These are phyloP conservation scores for Trogon surrucura DNA, from an alignment of 2,113 vertebrate species.

Conservation along the genomic window DNA sequence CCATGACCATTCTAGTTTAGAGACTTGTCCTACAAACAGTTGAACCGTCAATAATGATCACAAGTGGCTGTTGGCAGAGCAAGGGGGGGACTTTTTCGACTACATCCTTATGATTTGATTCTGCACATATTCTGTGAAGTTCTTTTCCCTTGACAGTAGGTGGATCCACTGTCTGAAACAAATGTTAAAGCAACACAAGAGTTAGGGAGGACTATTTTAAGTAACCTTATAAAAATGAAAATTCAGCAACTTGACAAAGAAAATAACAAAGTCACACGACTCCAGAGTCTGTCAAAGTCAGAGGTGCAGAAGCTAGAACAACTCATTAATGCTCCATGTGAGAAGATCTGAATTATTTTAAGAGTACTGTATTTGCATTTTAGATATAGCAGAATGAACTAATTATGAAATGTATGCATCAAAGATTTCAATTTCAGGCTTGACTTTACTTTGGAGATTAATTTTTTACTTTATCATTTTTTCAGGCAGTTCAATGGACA, in stretches of 20 bases:
- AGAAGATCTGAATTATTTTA: slow-evolving; percentile 66
- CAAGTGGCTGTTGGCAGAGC: background rate
- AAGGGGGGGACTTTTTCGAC: rapidly evolving
- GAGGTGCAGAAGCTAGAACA: slow-evolving; percentile 27
- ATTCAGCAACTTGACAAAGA: background rate
- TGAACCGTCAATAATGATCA: background rate
- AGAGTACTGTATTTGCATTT: slow-evolving; percentile 73
- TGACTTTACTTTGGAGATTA: slow-evolving; percentile 85
- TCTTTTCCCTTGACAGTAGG: background rate
- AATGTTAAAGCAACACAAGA: background rate
- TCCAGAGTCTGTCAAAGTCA: background rate
- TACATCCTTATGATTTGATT: background rate
- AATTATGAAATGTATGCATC: slow-evolving; percentile 87
- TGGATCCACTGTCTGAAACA: background rate
- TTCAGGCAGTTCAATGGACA: slow-evolving; percentile 79
- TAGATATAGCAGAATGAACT: slow-evolving; percentile 78
- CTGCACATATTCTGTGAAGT: background rate
- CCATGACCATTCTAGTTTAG: background rate
- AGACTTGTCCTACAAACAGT: background rate
- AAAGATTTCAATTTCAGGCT: slow-evolving; percentile 91
- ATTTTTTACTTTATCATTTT: slow-evolving; percentile 84
- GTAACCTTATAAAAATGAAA: background rate
- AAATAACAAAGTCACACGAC: background rate
- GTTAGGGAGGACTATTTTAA: background rate
- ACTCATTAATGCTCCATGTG: slow-evolving; percentile 52